These are phyloP conservation scores for Epinephelus lanceolatus DNA, from an alignment of 2,113 vertebrate genomes.

Conservation along the genomic window DNA sequence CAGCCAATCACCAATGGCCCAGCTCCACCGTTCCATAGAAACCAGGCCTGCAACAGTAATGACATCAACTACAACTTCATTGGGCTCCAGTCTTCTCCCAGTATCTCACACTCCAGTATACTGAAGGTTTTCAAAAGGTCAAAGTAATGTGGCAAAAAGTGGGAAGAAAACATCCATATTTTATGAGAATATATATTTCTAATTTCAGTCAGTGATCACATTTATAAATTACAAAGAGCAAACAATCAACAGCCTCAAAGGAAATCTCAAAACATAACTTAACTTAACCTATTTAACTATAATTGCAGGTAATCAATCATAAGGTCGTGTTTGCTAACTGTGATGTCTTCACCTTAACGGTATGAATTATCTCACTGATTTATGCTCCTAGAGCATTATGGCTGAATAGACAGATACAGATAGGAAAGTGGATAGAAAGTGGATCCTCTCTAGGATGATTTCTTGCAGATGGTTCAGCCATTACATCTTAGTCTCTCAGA, in stretches of 20 bases:
- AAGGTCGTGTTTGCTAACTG: slow-evolving; percentile 59
- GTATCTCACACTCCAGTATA: slow-evolving; percentile 15
- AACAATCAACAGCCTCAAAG: slow-evolving; percentile 12
- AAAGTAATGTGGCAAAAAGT: slow-evolving; percentile 14
- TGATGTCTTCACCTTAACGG: slow-evolving; percentile 49
- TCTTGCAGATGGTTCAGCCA: slow-evolving; percentile 79
- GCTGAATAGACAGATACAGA: slow-evolving; percentile 72
- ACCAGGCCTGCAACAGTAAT: slow-evolving; percentile 75
- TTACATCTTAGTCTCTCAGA: slow-evolving; percentile 81
- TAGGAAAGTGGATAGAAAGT: slow-evolving; percentile 57
- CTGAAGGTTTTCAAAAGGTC: slow-evolving; percentile 35
- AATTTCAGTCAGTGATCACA: neutral
- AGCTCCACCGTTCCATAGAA: slow-evolving; percentile 77
- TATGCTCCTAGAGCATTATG: slow-evolving; percentile 59
- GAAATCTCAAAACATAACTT: slow-evolving; percentile 39
- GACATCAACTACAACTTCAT: slow-evolving; percentile 56
- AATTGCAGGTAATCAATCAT: slow-evolving; percentile 64
- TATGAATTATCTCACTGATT: slow-evolving; percentile 69
- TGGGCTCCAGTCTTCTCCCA: slow-evolving; percentile 58
- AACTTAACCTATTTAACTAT: slow-evolving; percentile 39
- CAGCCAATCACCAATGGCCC: slow-evolving; percentile 67
- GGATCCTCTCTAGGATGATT: slow-evolving; percentile 71
- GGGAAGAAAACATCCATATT: neutral
- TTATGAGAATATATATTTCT: slow-evolving; percentile 13
- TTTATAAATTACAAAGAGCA: slow-evolving; percentile 12